phyloP scores from a whole-genome alignment of 2,113 vertebrate genomes.

The Illadopsis cleaveri region DNA sequence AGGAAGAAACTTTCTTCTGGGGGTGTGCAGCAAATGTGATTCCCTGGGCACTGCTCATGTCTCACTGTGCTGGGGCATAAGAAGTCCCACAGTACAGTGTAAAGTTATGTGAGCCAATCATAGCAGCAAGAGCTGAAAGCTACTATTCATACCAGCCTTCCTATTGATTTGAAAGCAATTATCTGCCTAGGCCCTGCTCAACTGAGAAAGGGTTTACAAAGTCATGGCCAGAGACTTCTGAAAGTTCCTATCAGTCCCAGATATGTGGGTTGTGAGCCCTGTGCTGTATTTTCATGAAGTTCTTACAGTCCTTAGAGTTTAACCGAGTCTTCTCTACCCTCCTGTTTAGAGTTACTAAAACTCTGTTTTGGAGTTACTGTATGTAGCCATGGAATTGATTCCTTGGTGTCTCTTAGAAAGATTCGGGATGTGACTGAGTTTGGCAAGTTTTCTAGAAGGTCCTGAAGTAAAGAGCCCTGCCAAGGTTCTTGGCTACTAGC shows the following conservation, averaged over 20 bases:
- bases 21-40: neutral
- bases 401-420: neutral
- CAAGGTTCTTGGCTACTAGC: neutral
- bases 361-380: neutral
- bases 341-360: too few species aligned
- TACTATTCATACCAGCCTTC: neutral
- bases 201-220: neutral
- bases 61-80: neutral
- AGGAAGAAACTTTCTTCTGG: neutral
- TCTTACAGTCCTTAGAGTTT: neutral
- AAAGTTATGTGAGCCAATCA: neutral
- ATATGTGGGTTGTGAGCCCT: neutral
- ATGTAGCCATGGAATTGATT: neutral
- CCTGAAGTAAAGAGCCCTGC: neutral
- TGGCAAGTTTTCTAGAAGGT: neutral
- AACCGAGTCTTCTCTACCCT: neutral
- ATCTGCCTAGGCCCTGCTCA: neutral
- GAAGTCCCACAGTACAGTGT: neutral
- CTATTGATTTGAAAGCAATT: constrained; percentile 12
- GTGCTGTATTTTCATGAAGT: neutral
- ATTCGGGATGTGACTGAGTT: neutral
- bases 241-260: neutral
- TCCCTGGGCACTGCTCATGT: neutral
- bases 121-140: neutral
- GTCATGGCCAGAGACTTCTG: neutral